Evolutionary conservation across 2,888 invertebrate species (phyloP), one percentile per base, ranked within the genome.

Genomic region (Ichneumoninae sp.): DNA sequence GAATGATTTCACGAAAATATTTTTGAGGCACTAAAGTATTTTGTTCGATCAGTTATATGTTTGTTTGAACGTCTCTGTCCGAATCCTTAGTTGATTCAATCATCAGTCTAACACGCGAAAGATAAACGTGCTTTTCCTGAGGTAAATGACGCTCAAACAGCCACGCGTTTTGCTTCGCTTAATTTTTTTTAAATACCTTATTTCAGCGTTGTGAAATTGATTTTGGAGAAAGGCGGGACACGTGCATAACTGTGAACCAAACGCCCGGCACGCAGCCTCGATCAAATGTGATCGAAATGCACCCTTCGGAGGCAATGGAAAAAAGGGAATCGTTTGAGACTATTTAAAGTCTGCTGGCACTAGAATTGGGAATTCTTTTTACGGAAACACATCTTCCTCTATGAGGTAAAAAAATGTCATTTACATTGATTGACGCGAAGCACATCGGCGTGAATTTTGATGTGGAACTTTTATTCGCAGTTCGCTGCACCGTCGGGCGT

Each of bases 181-280:
- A 22, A 40, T 26, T 44, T 33, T 26, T 63, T 33, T 63, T 60
- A 5, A 44, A 22, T 22, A 44, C 22, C 22, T 10, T 13, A 22
- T 68, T 68, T 26, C 26, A 13, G 66, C 44, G 3, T 66, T 66
- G 10, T 47, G 22, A 66, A 66, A 44, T 66, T 19, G 66, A 40
- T 40, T 66, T 26, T 22, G 19, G 22, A 44, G 44, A 40, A 22
- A 1, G 5, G 26, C 13, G 16, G 33, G 6, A 33, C 60, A 26
- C 44, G 30, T n/a, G 30, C 13, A 3, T 26, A 57, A 19, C 6
- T 13, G 33, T 33, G 63, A 16, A 63, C 13, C n/a, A 4, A 13
- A n/a, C 36, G n/a, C 36, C 1, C 22, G n/a, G 33, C 63, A 36
- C n/a, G 7, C 33, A 16, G 63, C 63, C 40, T 65, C 19, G 36